Percentiles rank a stretch among this genome's conserved stretches.
Conservation (phyloP, 1,140 invertebrate species). For the Lepidurus arcticus region DNA sequence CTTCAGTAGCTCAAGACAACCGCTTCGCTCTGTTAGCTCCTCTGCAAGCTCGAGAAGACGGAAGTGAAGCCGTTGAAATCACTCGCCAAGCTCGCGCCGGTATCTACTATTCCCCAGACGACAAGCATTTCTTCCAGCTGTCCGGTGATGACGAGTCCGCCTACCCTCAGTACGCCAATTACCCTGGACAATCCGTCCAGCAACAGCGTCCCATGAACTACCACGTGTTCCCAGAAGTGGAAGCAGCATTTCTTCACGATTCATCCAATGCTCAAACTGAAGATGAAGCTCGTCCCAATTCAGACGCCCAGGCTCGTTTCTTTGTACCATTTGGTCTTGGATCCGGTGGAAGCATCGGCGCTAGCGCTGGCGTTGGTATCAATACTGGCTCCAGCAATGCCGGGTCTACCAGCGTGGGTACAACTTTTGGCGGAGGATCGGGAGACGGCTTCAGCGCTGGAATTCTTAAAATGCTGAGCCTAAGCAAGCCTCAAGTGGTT, state of each 20-base stretch:
- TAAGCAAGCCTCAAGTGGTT: background rate
- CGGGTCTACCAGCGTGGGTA: background rate
- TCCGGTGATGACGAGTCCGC: background rate
- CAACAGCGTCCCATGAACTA: background rate
- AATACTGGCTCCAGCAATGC: background rate
- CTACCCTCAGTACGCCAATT: background rate
- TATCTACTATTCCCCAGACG: background rate
- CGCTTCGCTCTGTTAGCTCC: background rate
- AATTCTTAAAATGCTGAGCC: background rate
- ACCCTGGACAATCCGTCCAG: background rate
- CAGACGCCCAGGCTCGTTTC: background rate
- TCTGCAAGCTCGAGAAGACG: background rate
- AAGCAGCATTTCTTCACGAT: background rate
- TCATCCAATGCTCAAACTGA: background rate
- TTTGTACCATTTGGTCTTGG: background rate
- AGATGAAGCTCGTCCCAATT: background rate
- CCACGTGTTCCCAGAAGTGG: background rate
- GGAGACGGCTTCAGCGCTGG: background rate
- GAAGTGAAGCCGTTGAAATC: background rate
- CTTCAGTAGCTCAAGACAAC: background rate
- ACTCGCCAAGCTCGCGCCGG: background rate
- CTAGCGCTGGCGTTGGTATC: background rate
- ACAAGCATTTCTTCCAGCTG: background rate
- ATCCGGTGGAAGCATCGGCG: background rate
- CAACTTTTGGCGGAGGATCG: background rate